A percentile compares a stretch with the other conserved stretches of the same genome.
Conservation (phyloP, 1,140 invertebrate species). For the Lepidotrigona ventralis region DNA sequence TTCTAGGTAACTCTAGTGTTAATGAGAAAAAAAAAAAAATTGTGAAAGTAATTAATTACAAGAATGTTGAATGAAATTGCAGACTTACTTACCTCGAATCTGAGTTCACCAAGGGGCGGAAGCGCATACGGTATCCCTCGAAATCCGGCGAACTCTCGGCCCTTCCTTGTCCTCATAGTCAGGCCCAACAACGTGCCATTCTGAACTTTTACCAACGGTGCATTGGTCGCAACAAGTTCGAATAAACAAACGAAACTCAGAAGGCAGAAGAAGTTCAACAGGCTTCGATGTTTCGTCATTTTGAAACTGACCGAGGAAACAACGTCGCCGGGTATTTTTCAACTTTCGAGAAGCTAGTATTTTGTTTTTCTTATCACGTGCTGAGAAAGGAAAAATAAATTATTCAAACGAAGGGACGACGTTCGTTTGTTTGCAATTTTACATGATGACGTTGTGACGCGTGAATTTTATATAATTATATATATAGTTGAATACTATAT, state of each 20-base stretch:
- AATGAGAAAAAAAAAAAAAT: too few species aligned
- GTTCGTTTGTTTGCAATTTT: too few species aligned
- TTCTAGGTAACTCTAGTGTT: too few species aligned
- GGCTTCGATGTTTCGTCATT: not conserved
- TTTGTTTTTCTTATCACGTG: not conserved
- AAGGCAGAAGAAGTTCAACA: not conserved
- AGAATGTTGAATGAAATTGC: not conserved
- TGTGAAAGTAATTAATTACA: too few species aligned
- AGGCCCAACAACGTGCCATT: constrained; percentile 75
- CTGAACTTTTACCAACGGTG: constrained; percentile 64
- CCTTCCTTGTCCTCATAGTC: constrained; percentile 69
- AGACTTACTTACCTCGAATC: constrained; percentile 79
- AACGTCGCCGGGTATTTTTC: not conserved
- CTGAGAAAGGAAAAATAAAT: not conserved
- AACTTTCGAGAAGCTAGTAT: too few species aligned
- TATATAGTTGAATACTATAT: too few species aligned
- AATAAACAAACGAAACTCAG: constrained; percentile 15
- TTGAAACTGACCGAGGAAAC: not conserved
- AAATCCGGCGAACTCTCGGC: constrained; percentile 78
- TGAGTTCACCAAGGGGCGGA: constrained; percentile 80
- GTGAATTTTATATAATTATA: too few species aligned
- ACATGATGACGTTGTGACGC: too few species aligned
- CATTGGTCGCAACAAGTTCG: not conserved
- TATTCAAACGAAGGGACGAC: too few species aligned
- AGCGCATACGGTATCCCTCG: constrained; percentile 82